phyloP scores from a whole-genome alignment of 2,888 invertebrate species.

The Xylophagus ater region DNA sequence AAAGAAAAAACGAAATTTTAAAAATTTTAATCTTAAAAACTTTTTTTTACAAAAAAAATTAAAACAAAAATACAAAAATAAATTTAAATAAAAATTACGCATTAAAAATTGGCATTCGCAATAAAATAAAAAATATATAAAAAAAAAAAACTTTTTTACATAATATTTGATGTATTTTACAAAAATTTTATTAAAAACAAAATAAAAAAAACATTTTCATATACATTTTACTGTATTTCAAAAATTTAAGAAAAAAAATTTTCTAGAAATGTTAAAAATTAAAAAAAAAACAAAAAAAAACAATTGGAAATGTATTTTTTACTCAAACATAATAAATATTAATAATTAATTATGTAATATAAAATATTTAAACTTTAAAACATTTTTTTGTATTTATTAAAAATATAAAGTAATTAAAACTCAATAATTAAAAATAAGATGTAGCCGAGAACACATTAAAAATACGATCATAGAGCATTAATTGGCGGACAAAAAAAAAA shows the following conservation, averaged over 20 bases:
- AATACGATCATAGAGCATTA: constrained; percentile 13
- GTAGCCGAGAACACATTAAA: constrained; percentile 3
- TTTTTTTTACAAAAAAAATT: too few relatives aligned
- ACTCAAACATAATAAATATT: too few relatives aligned
- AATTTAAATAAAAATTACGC: constrained; percentile 1
- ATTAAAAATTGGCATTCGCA: constrained; percentile 8
- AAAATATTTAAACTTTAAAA: too few relatives aligned
- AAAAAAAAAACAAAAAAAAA: constrained; percentile 1
- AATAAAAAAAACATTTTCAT: too few relatives aligned
- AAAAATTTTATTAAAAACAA: constrained; percentile 7
- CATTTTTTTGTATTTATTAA: too few relatives aligned
- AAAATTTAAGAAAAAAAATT: background rate
- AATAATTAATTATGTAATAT: too few relatives aligned
- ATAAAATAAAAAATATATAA: too few relatives aligned
- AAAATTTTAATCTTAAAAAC: too few relatives aligned
- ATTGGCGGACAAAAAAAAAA: constrained; percentile 6
- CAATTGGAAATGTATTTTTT: too few relatives aligned
- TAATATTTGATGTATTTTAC: constrained; percentile 9
- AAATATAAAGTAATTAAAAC: too few relatives aligned
- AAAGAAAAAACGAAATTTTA: constrained; percentile 5
- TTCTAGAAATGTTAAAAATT: background rate
- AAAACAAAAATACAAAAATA: too few relatives aligned
- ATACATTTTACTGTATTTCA: too few relatives aligned
- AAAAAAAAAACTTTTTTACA: constrained; percentile 7
- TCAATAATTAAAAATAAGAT: constrained; percentile 3